A percentile compares a stretch with the other conserved stretches of the same genome.
phyloP scores from a whole-genome alignment of 2,797 vertebrate genomes.

The Pogoniulus pusillus region DNA sequence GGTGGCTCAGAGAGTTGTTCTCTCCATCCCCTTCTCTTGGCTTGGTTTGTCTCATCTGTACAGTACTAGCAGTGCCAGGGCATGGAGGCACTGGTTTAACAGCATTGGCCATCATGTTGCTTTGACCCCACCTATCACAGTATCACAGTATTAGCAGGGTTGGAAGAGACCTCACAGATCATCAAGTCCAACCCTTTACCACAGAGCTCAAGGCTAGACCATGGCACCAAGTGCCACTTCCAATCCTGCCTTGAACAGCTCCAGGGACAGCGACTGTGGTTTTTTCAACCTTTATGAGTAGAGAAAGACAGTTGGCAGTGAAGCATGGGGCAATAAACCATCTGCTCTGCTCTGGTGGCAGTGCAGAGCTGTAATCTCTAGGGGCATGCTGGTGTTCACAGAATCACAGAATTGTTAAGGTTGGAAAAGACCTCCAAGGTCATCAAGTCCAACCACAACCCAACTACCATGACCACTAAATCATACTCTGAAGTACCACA shows the following conservation, averaged over 20 bases:
- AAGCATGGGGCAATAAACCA: neutral
- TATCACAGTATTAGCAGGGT: too few species aligned
- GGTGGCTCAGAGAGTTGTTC: neutral
- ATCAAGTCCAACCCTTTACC: too few species aligned
- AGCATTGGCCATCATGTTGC: neutral
- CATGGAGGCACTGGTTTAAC: neutral
- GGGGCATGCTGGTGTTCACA: neutral
- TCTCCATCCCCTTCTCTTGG: neutral
- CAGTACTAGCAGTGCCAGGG: neutral
- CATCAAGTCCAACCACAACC: too few species aligned
- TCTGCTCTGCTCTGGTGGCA: neutral
- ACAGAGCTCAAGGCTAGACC: too few species aligned
- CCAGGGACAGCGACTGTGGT: too few species aligned
- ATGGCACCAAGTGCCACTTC: too few species aligned
- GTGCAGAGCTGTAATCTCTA: neutral
- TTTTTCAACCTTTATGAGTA: neutral
- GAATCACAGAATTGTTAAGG: too few species aligned
- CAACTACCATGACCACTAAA: too few species aligned
- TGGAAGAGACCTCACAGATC: too few species aligned
- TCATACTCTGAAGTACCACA: too few species aligned
- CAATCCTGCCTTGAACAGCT: too few species aligned
- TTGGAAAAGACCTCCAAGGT: too few species aligned
- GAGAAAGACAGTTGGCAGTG: neutral
- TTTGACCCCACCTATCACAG: neutral
- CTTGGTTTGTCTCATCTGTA: fast-evolving